phyloP scores from a whole-genome alignment of 2,113 vertebrate genomes.

The Serinus canaria region DNA sequence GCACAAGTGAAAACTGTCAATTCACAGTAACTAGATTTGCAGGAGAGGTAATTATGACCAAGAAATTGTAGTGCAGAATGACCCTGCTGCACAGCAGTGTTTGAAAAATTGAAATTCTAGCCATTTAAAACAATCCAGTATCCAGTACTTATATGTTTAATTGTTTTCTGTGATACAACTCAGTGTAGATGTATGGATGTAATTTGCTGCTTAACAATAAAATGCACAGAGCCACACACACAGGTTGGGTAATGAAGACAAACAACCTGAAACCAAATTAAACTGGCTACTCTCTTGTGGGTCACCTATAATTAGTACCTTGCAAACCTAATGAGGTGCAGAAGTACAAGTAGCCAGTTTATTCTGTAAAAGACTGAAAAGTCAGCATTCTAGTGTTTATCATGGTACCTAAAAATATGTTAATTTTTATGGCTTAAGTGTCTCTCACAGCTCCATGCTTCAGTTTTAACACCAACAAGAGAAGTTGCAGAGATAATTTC shows the following conservation, averaged over 20 bases:
- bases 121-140: background rate
- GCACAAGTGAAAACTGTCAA: background rate
- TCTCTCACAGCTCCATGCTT: background rate
- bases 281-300: background rate
- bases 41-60: background rate
- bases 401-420: background rate
- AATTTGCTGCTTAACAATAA: background rate
- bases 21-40: background rate
- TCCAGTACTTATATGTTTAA: background rate
- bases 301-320: background rate
- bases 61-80: background rate
- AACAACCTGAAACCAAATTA: background rate
- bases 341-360: background rate
- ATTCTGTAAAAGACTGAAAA: background rate
- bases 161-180: background rate
- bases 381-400: background rate
- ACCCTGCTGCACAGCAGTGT: background rate
- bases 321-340: background rate
- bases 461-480: background rate
- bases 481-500: background rate
- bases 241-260: background rate
- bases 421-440: background rate
- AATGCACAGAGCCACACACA: background rate
- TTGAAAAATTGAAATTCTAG: background rate
- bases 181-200: background rate